These are phyloP conservation scores for Hemiprocne comata DNA, from an alignment of 2,113 vertebrate genomes.

Conservation along the genomic window DNA sequence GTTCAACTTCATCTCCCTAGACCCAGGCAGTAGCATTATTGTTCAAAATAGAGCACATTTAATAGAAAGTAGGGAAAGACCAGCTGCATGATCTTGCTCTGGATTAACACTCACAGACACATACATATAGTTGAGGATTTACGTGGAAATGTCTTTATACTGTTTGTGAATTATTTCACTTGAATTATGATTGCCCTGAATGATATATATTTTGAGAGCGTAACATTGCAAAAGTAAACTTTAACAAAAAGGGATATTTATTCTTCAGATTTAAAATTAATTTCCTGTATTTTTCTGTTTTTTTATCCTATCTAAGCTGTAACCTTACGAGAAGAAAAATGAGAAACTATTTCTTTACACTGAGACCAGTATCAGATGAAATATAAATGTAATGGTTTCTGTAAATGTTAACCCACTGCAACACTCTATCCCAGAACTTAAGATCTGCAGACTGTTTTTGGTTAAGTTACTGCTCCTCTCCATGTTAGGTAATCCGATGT, in stretches of 20 bases:
- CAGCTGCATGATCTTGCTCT: background rate
- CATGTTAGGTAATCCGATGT: slow-evolving; percentile 85
- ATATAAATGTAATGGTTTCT: slow-evolving; percentile 72
- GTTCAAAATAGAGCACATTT: background rate
- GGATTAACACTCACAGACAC: background rate
- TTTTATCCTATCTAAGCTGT: slow-evolving; percentile 71
- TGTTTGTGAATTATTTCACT: slow-evolving; percentile 67
- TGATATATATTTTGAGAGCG: slow-evolving; percentile 72
- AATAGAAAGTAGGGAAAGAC: background rate
- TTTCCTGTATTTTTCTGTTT: slow-evolving; percentile 78
- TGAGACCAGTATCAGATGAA: slow-evolving; percentile 70
- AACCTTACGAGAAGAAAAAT: slow-evolving; percentile 75
- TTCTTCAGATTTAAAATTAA: slow-evolving; percentile 83
- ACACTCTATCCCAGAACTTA: slow-evolving; percentile 44
- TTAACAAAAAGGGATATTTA: slow-evolving; percentile 73
- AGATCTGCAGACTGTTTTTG: slow-evolving; percentile 71
- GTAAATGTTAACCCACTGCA: slow-evolving; percentile 67
- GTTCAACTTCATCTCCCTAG: slow-evolving; percentile 17
- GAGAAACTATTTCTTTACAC: slow-evolving; percentile 72
- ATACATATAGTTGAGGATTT: slow-evolving; percentile 28
- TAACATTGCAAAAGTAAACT: slow-evolving; percentile 74
- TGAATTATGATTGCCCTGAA: slow-evolving; percentile 59
- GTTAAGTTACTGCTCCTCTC: slow-evolving; percentile 76
- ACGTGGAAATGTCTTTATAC: slow-evolving; percentile 31
- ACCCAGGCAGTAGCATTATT: background rate